phyloP scores from a whole-genome alignment of 2,797 vertebrate species.

The Oryzias sinensis region DNA sequence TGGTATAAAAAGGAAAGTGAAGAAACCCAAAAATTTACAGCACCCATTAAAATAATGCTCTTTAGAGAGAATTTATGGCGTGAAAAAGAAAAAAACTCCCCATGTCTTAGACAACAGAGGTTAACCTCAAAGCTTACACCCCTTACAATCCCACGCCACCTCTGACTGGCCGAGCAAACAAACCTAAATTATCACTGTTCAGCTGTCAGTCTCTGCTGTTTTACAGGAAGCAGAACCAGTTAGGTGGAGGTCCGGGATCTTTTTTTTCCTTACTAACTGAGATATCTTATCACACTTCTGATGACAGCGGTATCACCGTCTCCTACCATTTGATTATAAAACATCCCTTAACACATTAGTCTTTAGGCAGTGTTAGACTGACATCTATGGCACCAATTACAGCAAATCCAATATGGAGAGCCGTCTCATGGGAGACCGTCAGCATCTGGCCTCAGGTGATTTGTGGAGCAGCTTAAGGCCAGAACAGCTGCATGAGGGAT shows the following conservation, averaged over 20 bases:
- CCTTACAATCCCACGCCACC: constrained; percentile 46
- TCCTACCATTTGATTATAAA: constrained; percentile 44
- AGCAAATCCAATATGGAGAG: constrained; percentile 50
- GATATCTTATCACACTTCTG: constrained; percentile 42
- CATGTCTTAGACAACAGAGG: constrained; percentile 69
- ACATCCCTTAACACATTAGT: constrained; percentile 37
- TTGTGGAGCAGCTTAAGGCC: constrained; percentile 65
- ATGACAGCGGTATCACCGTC: constrained; percentile 14
- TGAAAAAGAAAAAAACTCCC: constrained; percentile 46
- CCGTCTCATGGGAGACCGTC: constrained; percentile 41
- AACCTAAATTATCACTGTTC: constrained; percentile 52
- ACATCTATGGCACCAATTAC: constrained; percentile 48
- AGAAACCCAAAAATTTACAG: constrained; percentile 70
- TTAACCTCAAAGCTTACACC: constrained; percentile 55
- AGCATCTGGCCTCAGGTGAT: constrained; percentile 52
- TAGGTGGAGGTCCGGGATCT: constrained; percentile 9
- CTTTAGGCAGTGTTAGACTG: constrained; percentile 23
- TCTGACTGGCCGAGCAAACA: constrained; percentile 48
- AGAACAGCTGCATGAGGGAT: constrained; percentile 70
- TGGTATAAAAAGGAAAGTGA: constrained; percentile 23
- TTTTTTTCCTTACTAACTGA: not conserved
- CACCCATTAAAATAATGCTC: constrained; percentile 79
- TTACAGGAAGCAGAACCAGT: constrained; percentile 45
- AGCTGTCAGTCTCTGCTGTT: constrained; percentile 8
- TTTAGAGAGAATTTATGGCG: constrained; percentile 77